Evolutionary conservation across 1,140 invertebrate species (phyloP).

Genomic region (Philopotamus ludificatus): DNA sequence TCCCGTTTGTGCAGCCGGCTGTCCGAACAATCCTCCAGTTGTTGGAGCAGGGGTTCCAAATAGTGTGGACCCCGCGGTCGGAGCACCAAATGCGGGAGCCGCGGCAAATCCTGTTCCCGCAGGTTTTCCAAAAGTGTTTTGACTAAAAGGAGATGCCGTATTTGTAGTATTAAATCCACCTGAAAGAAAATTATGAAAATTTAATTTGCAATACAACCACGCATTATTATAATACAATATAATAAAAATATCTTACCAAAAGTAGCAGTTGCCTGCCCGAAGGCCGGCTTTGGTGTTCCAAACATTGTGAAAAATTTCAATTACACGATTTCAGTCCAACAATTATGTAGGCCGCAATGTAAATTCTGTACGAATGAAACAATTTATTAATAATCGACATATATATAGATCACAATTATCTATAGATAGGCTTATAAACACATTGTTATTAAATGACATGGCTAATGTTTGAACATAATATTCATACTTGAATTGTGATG

Average conservation of each 20-base stretch:
- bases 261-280: slow-evolving; percentile 44
- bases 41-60: slow-evolving; percentile 26
- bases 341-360: too few species aligned
- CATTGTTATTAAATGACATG: too few species aligned
- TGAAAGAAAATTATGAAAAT: background rate
- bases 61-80: slow-evolving; percentile 27
- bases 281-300: slow-evolving; percentile 47
- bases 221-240: too few species aligned
- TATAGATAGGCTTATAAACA: too few species aligned
- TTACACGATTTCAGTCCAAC: too few species aligned
- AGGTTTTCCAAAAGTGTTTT: slow-evolving; percentile 46
- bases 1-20: slow-evolving; percentile 42
- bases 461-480: too few species aligned
- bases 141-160: slow-evolving; percentile 42
- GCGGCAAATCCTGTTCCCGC: slow-evolving; percentile 47
- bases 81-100: slow-evolving; percentile 49
- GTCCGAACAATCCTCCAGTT: slow-evolving; percentile 11
- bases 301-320: slow-evolving; percentile 43
- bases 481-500: too few species aligned
- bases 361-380: too few species aligned
- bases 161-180: slow-evolving; percentile 29
- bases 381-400: too few species aligned
- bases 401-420: too few species aligned
- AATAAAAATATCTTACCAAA: slow-evolving; percentile 27
- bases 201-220: too few species aligned